Conservation (phyloP, 2,888 invertebrate species). For the Platycnemis pennipes region DNA sequence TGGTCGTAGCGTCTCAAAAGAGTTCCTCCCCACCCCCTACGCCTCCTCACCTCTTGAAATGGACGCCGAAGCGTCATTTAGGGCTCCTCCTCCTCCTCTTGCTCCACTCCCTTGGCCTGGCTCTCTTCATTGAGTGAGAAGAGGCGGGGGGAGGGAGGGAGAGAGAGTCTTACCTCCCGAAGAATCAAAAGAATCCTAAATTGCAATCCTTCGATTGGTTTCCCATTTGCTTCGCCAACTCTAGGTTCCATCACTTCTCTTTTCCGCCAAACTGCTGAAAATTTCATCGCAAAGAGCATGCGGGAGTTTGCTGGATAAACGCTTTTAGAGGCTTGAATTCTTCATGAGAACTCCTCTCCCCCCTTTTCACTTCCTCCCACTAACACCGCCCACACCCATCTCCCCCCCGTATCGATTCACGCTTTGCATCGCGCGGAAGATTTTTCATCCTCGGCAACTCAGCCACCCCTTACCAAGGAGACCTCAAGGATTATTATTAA, state of each 20-base stretch:
- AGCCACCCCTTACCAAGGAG: neutral
- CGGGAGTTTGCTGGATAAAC: conserved; percentile 47
- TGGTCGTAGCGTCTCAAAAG: neutral
- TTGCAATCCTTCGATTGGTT: conserved; percentile 54
- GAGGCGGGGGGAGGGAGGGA: neutral
- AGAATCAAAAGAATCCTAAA: conserved; percentile 62
- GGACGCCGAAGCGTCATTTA: neutral
- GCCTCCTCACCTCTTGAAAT: neutral
- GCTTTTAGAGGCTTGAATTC: conserved; percentile 49
- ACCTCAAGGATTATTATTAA: conserved; percentile 31
- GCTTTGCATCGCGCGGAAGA: conserved; percentile 42
- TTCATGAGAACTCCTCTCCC: too few relatives aligned
- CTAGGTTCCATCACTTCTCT: conserved; percentile 32
- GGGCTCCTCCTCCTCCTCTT: neutral
- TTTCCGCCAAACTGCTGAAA: conserved; percentile 17
- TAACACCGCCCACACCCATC: neutral
- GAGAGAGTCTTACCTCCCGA: neutral
- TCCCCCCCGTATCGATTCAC: conserved; percentile 6
- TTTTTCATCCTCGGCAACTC: conserved; percentile 24
- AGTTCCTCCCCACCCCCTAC: neutral
- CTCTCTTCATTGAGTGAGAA: neutral
- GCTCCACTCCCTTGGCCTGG: neutral
- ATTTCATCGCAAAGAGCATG: conserved; percentile 35
- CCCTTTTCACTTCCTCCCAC: too few relatives aligned
- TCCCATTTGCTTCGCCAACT: conserved; percentile 60